A percentile compares a stretch with the other conserved stretches of the same genome.
phyloP scores from a whole-genome alignment of 2,888 invertebrate genomes.

The Meta bourneti region DNA sequence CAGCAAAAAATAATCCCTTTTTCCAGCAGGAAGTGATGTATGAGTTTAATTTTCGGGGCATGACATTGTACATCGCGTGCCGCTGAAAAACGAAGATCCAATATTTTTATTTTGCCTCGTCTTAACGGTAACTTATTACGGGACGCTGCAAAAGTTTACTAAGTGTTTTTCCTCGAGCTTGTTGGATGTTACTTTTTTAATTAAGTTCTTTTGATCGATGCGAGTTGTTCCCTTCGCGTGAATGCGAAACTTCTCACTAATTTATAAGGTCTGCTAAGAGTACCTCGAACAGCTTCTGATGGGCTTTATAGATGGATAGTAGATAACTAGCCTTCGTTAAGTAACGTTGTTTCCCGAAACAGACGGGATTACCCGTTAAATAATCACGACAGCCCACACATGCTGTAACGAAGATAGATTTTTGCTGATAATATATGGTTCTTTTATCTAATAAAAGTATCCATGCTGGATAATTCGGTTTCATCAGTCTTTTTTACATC shows the following conservation, averaged over 20 bases:
- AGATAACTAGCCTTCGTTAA: too few relatives aligned
- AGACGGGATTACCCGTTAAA: too few relatives aligned
- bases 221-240: slow-evolving; percentile 7
- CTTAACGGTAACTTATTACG: slow-evolving; percentile 39
- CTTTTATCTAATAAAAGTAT: too few relatives aligned
- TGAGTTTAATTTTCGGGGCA: slow-evolving; percentile 66
- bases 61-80: slow-evolving; percentile 57
- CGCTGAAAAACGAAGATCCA: slow-evolving; percentile 44
- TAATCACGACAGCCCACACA: too few relatives aligned
- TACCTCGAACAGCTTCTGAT: neutral
- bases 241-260: neutral
- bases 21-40: slow-evolving; percentile 54
- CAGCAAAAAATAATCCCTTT: neutral
- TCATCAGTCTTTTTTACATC: too few relatives aligned
- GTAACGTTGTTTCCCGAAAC: too few relatives aligned
- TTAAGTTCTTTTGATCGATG: slow-evolving; percentile 63
- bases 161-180: slow-evolving; percentile 47
- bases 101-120: slow-evolving; percentile 28
- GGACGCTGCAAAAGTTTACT: slow-evolving; percentile 44
- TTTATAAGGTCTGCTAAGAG: neutral
- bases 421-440: too few relatives aligned
- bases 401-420: too few relatives aligned
- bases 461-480: too few relatives aligned
- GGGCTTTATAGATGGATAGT: neutral
- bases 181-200: slow-evolving; percentile 42